Conservation (phyloP, 2,113 vertebrate species). For the Cavia porcellus region DNA sequence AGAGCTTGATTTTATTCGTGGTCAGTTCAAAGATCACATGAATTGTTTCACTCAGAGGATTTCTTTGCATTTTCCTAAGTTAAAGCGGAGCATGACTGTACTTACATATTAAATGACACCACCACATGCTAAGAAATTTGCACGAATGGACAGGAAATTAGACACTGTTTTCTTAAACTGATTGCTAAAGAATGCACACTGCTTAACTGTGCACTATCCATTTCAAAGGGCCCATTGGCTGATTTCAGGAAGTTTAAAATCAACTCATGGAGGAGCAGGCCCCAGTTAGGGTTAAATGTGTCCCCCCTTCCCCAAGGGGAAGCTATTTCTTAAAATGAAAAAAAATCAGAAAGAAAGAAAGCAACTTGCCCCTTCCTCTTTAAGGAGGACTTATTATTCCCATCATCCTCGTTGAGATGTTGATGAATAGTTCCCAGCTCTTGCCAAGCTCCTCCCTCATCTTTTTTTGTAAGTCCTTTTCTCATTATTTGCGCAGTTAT, state of each 20-base stretch:
- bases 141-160: constrained; percentile 86
- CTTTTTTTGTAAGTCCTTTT: constrained; percentile 89
- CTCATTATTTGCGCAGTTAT: constrained; percentile 91
- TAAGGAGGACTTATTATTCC: constrained; percentile 89
- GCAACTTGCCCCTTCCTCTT: constrained; percentile 83
- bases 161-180: constrained; percentile 85
- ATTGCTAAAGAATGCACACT: constrained; percentile 83
- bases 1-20: constrained; percentile 86
- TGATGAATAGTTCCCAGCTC: constrained; percentile 90
- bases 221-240: constrained; percentile 86
- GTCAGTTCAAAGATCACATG: constrained; percentile 87
- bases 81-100: constrained; percentile 85
- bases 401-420: constrained; percentile 89
- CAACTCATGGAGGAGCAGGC: constrained; percentile 83
- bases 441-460: constrained; percentile 90
- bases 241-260: constrained; percentile 88
- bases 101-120: constrained; percentile 89
- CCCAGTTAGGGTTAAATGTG: constrained; percentile 85
- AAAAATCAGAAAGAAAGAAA: constrained; percentile 15
- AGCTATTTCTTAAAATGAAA: constrained; percentile 86
- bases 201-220: constrained; percentile 83
- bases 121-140: constrained; percentile 88
- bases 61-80: constrained; percentile 83
- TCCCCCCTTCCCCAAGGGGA: constrained; percentile 63
- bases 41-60: constrained; percentile 87